Percentiles rank a stretch among this genome's conserved stretches.
phyloP scores from a whole-genome alignment of 2,113 vertebrate genomes.

The Rhineura floridana region DNA sequence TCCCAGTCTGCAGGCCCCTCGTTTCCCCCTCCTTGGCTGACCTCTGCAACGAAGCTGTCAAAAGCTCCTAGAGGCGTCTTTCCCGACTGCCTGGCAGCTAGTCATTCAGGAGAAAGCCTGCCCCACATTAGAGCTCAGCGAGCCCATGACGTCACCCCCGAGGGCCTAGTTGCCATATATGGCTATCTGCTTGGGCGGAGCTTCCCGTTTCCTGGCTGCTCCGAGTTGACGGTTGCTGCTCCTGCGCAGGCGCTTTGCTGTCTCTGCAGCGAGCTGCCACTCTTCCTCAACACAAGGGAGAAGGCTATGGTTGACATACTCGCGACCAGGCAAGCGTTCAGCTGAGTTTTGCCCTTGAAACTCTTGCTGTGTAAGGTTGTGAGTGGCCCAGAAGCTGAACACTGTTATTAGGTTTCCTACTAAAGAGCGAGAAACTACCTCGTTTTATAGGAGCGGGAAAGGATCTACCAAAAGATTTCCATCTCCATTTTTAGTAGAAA shows the following conservation, averaged over 20 bases:
- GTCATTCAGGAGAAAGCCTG: constrained; percentile 17
- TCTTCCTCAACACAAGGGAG: not conserved
- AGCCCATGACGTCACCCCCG: constrained; percentile 24
- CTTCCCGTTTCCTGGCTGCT: not conserved
- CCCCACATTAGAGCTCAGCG: constrained; percentile 14
- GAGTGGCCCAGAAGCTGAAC: not conserved
- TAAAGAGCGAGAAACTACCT: not conserved
- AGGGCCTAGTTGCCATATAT: constrained; percentile 11
- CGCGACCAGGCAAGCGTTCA: not conserved
- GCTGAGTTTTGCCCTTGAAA: not conserved
- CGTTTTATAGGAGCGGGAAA: not conserved
- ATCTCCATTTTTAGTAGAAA: not conserved
- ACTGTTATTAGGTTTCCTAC: not conserved
- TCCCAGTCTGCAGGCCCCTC: constrained; percentile 11
- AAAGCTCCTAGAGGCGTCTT: not conserved
- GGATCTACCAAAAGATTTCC: not conserved
- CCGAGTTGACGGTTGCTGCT: not conserved
- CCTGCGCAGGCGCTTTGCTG: not conserved
- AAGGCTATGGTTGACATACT: not conserved
- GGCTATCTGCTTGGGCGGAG: constrained; percentile 21
- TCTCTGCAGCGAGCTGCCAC: not conserved
- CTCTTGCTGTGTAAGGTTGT: not conserved
- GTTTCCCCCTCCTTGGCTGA: constrained; percentile 26
- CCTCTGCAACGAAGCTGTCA: constrained; percentile 13
- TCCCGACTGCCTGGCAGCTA: not conserved